A percentile compares a stretch with the other conserved stretches of the same genome.
phyloP scores from a whole-genome alignment of 2,888 invertebrate species.

The Erynnis tages region DNA sequence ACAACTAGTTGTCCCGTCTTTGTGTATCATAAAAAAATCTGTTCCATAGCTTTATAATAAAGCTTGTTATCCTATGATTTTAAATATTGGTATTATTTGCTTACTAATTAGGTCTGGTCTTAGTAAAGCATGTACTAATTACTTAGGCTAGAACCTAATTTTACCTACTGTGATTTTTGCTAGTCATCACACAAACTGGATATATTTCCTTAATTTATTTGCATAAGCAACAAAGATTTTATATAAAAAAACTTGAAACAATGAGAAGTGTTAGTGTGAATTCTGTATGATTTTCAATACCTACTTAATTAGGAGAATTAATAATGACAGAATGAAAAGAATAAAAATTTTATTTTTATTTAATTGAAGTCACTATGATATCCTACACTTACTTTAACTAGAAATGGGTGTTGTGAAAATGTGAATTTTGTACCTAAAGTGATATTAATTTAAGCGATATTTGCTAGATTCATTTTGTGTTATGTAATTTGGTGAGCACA shows the following conservation, averaged over 20 bases:
- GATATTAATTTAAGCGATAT: conserved; percentile 78
- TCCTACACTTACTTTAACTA: too few relatives aligned
- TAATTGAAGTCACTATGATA: too few relatives aligned
- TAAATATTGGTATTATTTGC: too few relatives aligned
- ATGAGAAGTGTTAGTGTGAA: too few relatives aligned
- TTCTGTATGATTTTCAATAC: too few relatives aligned
- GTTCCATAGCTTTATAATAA: neutral
- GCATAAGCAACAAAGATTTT: too few relatives aligned
- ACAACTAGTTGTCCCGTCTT: too few relatives aligned
- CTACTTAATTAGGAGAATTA: too few relatives aligned
- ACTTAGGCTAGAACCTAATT: conserved; percentile 25
- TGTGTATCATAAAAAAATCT: neutral
- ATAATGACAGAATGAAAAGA: too few relatives aligned
- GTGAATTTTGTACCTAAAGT: conserved; percentile 60
- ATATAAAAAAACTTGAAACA: too few relatives aligned
- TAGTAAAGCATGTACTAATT: conserved; percentile 22
- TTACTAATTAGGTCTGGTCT: conserved; percentile 13
- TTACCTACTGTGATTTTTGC: conserved; percentile 49
- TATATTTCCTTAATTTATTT: conserved; percentile 12
- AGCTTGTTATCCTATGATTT: too few relatives aligned
- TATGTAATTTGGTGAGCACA: conserved; percentile 1
- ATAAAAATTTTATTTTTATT: too few relatives aligned
- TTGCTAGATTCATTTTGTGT: conserved; percentile 68
- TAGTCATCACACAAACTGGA: conserved; percentile 46
- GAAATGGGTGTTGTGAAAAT: conserved; percentile 28